Evolutionary conservation across 2,888 invertebrate species (phyloP).

Genomic region (Osmoderma eremita): DNA sequence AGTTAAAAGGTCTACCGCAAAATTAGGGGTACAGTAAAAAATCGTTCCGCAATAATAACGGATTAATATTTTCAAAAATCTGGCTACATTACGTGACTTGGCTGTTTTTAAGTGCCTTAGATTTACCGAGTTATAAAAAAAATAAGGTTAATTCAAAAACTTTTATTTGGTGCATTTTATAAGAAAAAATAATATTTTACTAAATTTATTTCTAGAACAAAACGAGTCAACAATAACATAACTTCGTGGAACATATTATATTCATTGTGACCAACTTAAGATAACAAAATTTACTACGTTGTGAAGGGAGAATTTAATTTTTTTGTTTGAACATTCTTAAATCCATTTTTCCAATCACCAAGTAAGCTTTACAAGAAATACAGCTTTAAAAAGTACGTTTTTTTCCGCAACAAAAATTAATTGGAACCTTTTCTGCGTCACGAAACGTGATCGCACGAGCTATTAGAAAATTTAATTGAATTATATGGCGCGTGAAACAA

Average conservation of each 20-base stretch:
- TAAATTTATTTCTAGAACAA: too few relatives aligned
- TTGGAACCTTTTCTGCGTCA: background rate
- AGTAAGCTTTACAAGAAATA: too few relatives aligned
- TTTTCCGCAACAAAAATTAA: constrained; percentile 9
- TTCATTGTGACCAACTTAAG: too few relatives aligned
- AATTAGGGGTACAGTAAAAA: constrained; percentile 56
- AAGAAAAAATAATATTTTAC: too few relatives aligned
- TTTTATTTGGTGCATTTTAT: background rate
- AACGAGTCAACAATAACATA: too few relatives aligned
- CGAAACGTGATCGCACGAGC: constrained; percentile 2
- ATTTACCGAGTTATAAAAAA: background rate
- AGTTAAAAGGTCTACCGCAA: constrained; percentile 57
- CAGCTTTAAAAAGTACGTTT: background rate
- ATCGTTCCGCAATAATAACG: constrained; percentile 47
- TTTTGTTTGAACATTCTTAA: too few relatives aligned
- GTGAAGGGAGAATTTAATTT: too few relatives aligned
- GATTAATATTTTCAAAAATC: constrained; percentile 54
- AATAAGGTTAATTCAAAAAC: background rate
- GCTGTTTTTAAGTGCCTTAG: constrained; percentile 38
- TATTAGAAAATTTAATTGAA: constrained; percentile 26
- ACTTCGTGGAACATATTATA: too few relatives aligned
- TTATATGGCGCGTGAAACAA: constrained; percentile 16
- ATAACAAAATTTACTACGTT: too few relatives aligned
- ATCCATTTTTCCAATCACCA: too few relatives aligned
- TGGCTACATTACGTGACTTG: constrained; percentile 49